A percentile compares a stretch with the other conserved stretches of the same genome.
Conservation (phyloP, 1,140 invertebrate genomes). For the Scaptomyza pallida region DNA sequence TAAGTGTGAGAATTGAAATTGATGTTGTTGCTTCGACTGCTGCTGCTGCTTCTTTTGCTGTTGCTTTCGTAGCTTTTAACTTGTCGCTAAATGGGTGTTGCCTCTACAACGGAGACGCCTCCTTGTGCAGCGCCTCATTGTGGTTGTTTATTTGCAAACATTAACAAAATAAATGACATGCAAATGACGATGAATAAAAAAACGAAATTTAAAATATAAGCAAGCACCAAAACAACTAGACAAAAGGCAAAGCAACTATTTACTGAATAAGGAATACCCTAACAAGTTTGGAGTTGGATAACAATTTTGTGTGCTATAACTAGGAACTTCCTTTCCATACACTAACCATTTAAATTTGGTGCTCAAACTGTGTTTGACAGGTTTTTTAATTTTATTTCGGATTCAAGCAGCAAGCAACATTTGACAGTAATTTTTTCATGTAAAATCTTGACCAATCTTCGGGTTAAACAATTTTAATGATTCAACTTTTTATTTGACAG, state of each 20-base stretch:
- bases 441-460: no score
- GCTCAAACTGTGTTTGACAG: no score
- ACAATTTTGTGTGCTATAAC: no score
- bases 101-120: conserved; percentile 2
- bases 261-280: neutral
- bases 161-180: conserved; percentile 81
- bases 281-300: no score
- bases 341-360: no score
- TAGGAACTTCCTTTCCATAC: no score
- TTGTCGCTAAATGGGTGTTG: conserved; percentile 56
- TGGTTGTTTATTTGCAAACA: conserved; percentile 75
- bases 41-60: neutral
- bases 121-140: conserved; percentile 1
- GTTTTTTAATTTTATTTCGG: no score
- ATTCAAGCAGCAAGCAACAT: no score
- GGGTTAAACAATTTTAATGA: no score
- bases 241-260: neutral
- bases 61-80: conserved; percentile 45
- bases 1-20: conserved; percentile 72
- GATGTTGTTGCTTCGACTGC: conserved; percentile 24
- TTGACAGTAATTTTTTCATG: no score
- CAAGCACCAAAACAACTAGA: conserved; percentile 9
- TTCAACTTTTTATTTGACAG: no score
- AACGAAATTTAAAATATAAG: conserved; percentile 33
- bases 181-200: conserved; percentile 62